phyloP scores from a whole-genome alignment of 2,113 vertebrate genomes.

The Cryptoleucopteryx plumbea region DNA sequence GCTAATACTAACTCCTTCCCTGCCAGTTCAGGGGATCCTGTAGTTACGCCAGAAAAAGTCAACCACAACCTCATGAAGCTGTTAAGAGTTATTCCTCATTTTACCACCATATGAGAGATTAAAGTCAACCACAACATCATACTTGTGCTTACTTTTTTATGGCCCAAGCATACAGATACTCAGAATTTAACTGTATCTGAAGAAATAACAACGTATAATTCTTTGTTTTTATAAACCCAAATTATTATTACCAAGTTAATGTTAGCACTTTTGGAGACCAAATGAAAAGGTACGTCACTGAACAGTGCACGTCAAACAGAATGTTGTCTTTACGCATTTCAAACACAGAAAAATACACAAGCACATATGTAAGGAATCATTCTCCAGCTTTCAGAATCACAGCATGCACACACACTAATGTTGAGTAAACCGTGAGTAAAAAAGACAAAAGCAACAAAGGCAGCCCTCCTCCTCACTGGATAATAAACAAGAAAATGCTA shows the following conservation, averaged over 20 bases:
- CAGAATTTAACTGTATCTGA: not conserved
- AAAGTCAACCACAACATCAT: not conserved
- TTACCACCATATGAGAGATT: not conserved
- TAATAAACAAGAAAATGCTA: not conserved
- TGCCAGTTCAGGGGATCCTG: not conserved
- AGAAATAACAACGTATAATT: not conserved
- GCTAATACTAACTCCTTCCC: not conserved
- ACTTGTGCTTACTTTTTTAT: not conserved
- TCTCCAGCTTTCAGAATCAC: not conserved
- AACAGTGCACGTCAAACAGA: not conserved
- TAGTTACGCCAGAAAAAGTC: not conserved
- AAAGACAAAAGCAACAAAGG: not conserved
- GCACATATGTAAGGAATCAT: not conserved
- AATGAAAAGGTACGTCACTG: not conserved
- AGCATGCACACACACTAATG: not conserved
- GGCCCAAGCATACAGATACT: not conserved
- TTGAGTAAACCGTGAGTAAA: not conserved
- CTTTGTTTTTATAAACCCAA: not conserved
- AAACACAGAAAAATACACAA: not conserved
- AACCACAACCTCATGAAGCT: too few relatives aligned
- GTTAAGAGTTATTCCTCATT: not conserved
- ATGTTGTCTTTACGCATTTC: not conserved
- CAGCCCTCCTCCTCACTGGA: not conserved
- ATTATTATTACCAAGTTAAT: not conserved
- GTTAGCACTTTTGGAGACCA: not conserved